Conservation (phyloP, 1,140 invertebrate species). For the Hyles euphorbiae region DNA sequence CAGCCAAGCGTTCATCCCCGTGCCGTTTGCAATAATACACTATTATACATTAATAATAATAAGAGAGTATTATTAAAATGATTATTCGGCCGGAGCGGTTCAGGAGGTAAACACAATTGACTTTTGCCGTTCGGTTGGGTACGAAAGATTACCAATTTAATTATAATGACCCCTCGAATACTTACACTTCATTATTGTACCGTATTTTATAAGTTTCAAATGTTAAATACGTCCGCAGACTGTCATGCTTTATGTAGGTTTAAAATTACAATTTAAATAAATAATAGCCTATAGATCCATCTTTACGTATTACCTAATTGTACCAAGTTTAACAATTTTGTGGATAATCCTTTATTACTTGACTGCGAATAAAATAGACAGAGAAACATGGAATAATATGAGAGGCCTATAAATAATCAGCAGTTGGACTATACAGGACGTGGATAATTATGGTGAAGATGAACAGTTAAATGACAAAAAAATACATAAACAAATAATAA, state of each 20-base stretch:
- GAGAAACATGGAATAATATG: too few relatives aligned
- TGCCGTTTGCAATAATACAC: slow-evolving; percentile 53
- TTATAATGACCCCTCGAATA: slow-evolving; percentile 56
- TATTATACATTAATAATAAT: slow-evolving; percentile 60
- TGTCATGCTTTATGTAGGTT: neutral
- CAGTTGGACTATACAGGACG: too few relatives aligned
- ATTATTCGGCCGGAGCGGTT: slow-evolving; percentile 53
- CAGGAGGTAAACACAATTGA: slow-evolving; percentile 63
- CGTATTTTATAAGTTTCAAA: slow-evolving; percentile 30
- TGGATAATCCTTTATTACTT: too few relatives aligned
- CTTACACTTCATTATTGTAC: slow-evolving; percentile 49
- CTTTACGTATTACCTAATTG: too few relatives aligned
- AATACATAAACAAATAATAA: too few relatives aligned
- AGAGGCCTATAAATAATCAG: too few relatives aligned
- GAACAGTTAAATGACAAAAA: too few relatives aligned
- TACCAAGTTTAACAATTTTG: too few relatives aligned
- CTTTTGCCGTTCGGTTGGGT: slow-evolving; percentile 63
- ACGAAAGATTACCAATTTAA: slow-evolving; percentile 59
- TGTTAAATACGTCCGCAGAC: neutral
- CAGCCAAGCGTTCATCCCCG: slow-evolving; percentile 68
- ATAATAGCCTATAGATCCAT: too few relatives aligned
- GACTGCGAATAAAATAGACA: too few relatives aligned
- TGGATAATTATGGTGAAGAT: too few relatives aligned
- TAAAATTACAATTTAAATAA: too few relatives aligned
- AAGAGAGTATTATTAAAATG: slow-evolving; percentile 57